Evolutionary conservation across 2,113 vertebrate species (phyloP).

Genomic region (Pelobates fuscus): DNA sequence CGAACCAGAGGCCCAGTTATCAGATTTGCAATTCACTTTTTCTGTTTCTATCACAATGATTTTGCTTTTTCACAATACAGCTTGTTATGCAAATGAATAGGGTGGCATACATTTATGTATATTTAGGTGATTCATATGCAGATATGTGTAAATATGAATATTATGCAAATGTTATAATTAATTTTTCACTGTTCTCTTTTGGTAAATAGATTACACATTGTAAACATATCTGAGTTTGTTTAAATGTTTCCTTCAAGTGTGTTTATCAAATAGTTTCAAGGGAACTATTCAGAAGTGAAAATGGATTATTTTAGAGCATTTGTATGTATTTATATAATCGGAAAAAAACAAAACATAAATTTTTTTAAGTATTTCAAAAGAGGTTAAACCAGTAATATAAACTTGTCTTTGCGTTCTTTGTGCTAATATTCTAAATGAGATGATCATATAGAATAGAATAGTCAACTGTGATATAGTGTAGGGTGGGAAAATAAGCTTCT

Average conservation of each 20-base stretch:
- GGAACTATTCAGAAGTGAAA: background rate
- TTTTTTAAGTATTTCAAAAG: background rate
- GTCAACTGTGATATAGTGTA: background rate
- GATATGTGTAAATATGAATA: too few species aligned
- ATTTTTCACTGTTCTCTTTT: background rate
- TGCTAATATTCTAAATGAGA: background rate
- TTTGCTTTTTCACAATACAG: too few species aligned
- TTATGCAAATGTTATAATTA: too few species aligned
- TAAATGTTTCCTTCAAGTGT: conserved; percentile 5
- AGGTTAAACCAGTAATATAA: background rate
- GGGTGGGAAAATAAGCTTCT: conserved; percentile 28
- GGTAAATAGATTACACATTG: background rate
- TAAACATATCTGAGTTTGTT: conserved; percentile 18
- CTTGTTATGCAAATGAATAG: too few species aligned
- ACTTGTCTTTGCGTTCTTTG: background rate
- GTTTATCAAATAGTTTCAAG: conserved; percentile 14
- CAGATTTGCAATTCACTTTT: too few species aligned
- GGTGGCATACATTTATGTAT: too few species aligned
- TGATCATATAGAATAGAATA: background rate
- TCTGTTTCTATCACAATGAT: too few species aligned
- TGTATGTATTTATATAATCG: background rate
- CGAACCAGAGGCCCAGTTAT: too few species aligned
- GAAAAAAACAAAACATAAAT: background rate
- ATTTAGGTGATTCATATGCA: too few species aligned
- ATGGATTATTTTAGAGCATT: background rate